Conservation (phyloP, 2,113 vertebrate genomes). For the Theristicus caerulescens region DNA sequence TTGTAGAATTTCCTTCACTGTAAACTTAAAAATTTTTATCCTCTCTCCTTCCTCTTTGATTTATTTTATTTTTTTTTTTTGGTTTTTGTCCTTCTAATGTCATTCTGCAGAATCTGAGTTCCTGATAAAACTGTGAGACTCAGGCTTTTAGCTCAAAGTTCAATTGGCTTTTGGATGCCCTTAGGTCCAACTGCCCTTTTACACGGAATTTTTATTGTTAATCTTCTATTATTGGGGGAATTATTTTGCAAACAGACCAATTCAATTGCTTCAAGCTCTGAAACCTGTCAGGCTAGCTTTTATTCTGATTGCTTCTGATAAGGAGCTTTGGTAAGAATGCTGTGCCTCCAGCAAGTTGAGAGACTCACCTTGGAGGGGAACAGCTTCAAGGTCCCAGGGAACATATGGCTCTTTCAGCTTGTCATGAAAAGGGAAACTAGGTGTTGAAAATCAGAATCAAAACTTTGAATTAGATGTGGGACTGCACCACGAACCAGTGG, state of each 20-base stretch:
- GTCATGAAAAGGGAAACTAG: neutral
- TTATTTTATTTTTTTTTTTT: neutral
- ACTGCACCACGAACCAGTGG: neutral
- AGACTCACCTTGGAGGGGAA: conserved; percentile 33
- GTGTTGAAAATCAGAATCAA: neutral
- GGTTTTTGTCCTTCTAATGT: conserved; percentile 10
- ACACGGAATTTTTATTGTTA: conserved; percentile 42
- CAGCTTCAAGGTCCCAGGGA: conserved; percentile 11
- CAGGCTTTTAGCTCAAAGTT: conserved; percentile 18
- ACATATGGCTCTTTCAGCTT: neutral
- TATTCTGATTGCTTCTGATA: conserved; percentile 57
- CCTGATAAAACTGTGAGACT: neutral
- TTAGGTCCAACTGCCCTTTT: conserved; percentile 33
- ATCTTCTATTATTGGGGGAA: conserved; percentile 39
- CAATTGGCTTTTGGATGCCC: conserved; percentile 30
- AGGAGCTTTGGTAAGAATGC: conserved; percentile 48
- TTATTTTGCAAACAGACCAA: conserved; percentile 58
- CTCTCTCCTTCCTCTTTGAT: neutral
- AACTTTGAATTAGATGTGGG: neutral
- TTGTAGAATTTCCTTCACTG: neutral
- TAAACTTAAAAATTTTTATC: neutral
- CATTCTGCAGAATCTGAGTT: neutral
- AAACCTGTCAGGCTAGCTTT: conserved; percentile 61
- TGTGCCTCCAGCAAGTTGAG: conserved; percentile 35
- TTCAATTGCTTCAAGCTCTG: conserved; percentile 22